Base-by-base conservation (phyloP, 2,797 vertebrate species). In the Mionectes olivaceus region DNA sequence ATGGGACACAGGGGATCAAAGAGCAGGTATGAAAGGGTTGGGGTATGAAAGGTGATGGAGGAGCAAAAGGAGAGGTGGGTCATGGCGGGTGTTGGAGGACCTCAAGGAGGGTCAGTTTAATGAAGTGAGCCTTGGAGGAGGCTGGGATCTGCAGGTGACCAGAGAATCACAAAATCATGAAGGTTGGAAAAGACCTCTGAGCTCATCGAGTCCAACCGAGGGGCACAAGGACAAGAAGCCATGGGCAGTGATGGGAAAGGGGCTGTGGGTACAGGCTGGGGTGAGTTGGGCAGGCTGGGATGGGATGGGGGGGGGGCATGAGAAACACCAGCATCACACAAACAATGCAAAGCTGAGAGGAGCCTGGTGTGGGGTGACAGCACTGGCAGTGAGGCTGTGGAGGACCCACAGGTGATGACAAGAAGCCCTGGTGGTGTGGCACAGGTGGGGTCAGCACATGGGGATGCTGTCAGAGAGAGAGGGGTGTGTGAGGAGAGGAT, bases 121-220 rank as follows among this genome's bases (percentile, higher is more conserved):
- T 22, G 53, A 33, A 88, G 14, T 30, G 43, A 84, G 18, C 52
- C 63, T 47, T 61, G 19, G 43, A 37, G 27, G n/a, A 73, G 41
- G 49, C 44, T 69, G 69, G 9, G 60, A 85, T 24, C 68, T 87
- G 47, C 33, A 47, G 75, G 39, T 33, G 33, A 33, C 3, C 14
- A 46, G 50, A 75, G 18, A 57, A 65, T 77, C 44, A 70, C 44
- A 64, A 39, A 52, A 46, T 53, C 73, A 53, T 71, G 46, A 47
- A 23, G 6, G 46, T 7, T 78, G 65, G 52, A 78, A 59, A 65
- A 0, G 2, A 78, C 19, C 25, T 46, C 33, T 47, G 39, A 52
- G 87, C 52, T 13, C 32, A 61, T 6, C 0, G 0, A 71, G 57
- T 59, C 65, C 65, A 64, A 4, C 30, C 0, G 0, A 49, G 25